Conservation (phyloP, 2,797 vertebrate species). For the Semotilus atromaculatus region DNA sequence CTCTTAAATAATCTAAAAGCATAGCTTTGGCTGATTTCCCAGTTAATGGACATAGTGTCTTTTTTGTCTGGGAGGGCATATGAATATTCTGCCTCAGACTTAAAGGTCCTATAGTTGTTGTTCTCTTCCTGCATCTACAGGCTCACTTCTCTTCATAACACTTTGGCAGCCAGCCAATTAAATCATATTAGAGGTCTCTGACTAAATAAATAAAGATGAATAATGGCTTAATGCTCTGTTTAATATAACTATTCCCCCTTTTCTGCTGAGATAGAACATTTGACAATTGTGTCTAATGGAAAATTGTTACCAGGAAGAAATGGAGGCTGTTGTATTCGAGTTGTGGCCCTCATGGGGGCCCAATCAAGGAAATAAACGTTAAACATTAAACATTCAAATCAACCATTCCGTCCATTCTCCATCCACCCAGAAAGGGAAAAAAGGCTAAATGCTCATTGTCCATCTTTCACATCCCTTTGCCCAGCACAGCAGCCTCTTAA, state of each 20-base stretch:
- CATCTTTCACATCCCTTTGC: background rate
- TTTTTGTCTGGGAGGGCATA: background rate
- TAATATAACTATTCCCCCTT: slow-evolving; percentile 65
- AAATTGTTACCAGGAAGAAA: slow-evolving; percentile 62
- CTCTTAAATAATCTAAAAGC: slow-evolving; percentile 35
- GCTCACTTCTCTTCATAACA: background rate
- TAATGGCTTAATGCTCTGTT: slow-evolving; percentile 43
- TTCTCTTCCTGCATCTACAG: background rate
- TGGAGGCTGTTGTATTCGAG: slow-evolving; percentile 56
- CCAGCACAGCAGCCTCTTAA: slow-evolving; percentile 31
- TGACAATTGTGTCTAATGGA: slow-evolving; percentile 67
- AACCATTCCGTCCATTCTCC: slow-evolving; percentile 16
- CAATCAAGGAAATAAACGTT: slow-evolving; percentile 1
- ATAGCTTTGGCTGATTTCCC: slow-evolving; percentile 36
- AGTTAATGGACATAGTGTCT: slow-evolving; percentile 15
- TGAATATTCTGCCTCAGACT: background rate
- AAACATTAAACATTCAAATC: slow-evolving; percentile 42
- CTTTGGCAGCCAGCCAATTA: background rate
- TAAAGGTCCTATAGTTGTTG: background rate
- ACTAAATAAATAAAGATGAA: slow-evolving; percentile 23
- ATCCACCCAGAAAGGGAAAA: background rate
- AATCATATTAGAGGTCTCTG: slow-evolving; percentile 48
- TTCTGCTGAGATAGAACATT: slow-evolving; percentile 61
- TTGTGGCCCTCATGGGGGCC: slow-evolving; percentile 44
- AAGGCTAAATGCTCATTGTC: slow-evolving; percentile 5